Evolutionary conservation across 2,113 vertebrate genomes (phyloP), one percentile per base, ranked within the genome.

Genomic region (Prietella phreatophila): DNA sequence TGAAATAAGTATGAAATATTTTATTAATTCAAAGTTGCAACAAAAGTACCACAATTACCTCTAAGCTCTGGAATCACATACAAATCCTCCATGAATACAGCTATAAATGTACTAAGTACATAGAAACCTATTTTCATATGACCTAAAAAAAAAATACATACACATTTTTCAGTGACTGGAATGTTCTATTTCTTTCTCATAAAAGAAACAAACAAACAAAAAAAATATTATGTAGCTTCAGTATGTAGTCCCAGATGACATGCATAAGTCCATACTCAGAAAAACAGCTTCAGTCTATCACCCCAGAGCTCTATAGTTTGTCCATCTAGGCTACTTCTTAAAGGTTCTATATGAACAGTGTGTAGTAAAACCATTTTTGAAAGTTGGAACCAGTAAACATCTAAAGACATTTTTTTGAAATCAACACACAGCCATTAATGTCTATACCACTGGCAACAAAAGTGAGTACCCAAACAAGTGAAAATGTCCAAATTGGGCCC

Each of bases 21-120:
- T 55, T 50, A 79, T 79, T n/a, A 30, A 9, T 55, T 79, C 47
- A 79, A 55, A 17, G 71, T 20, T 3, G 20, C 73, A 78, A 82
- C n/a, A 82, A 85, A 56, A 82, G 30, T 0, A 1, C 19, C 50
- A 67, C 20, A 30, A 56, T 69, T 83, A 97, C 97, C 96, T 93
- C 95, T 93, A 89, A 95, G 96, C 82, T 96, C 94, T 0, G 96
- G 95, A 95, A 95, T 97, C 82, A 97, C 95, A 0, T 96, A 97
- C 82, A 97, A 69, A 84, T 97, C 96, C 89, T 97, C 96, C 95
- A 97, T 94, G 71, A 95, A 97, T 79, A 97, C 91, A 95, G 79
- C 95, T 95, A 87, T 97, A 97, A 63, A 92, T 92, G 81, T 93
- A 96, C 89, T n/a, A 93, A 96, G 78, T 96, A 97, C 0, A 97